A percentile compares a stretch with the other conserved stretches of the same genome.
These are phyloP conservation scores for Chiloscyllium plagiosum DNA, from an alignment of 2,113 vertebrate genomes.

Conservation along the genomic window DNA sequence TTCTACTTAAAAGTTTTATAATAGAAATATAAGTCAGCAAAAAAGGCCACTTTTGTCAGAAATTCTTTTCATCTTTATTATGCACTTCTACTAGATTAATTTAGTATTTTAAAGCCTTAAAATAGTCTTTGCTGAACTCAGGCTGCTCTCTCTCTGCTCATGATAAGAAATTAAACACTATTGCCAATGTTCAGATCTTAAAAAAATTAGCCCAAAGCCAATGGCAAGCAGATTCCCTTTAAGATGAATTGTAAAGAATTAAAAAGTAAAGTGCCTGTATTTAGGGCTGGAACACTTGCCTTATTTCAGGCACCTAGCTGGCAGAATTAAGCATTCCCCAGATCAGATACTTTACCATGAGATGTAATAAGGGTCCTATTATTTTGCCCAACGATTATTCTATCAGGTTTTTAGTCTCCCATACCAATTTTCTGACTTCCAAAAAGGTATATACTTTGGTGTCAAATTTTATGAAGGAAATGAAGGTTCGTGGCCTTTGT, in stretches of 20 bases:
- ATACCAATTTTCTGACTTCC: too few species aligned
- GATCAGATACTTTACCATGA: background rate
- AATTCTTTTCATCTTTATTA: background rate
- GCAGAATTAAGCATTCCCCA: background rate
- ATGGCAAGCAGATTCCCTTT: background rate
- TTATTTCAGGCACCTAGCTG: background rate
- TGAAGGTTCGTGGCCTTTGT: background rate
- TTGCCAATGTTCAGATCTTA: background rate
- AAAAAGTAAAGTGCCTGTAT: background rate
- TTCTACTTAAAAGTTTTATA: background rate
- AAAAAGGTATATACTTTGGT: background rate
- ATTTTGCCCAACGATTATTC: background rate
- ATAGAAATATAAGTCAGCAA: background rate
- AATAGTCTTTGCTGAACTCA: background rate
- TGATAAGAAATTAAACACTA: background rate
- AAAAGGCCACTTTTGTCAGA: background rate
- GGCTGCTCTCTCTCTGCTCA: background rate
- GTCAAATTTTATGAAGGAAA: background rate
- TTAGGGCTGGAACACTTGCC: background rate
- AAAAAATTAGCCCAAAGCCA: background rate
- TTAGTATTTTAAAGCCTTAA: background rate
- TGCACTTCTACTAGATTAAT: background rate
- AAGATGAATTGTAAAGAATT: background rate
- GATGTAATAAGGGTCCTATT: background rate
- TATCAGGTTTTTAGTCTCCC: too few species aligned